phyloP scores from a whole-genome alignment of 1,140 invertebrate genomes.

The Drosophila kikkawai region DNA sequence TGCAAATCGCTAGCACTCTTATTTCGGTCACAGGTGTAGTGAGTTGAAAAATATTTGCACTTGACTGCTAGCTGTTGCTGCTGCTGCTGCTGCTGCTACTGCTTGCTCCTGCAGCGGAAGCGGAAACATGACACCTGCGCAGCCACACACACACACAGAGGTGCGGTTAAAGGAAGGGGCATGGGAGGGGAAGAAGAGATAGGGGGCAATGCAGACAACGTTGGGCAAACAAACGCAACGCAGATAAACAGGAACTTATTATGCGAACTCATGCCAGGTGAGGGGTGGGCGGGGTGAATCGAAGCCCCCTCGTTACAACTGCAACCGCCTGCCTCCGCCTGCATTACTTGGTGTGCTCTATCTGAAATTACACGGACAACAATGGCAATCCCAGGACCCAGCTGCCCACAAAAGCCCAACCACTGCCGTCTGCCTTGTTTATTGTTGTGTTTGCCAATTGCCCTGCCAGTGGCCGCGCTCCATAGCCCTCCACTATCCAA shows the following conservation, averaged over 20 bases:
- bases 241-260: constrained; percentile 82
- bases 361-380: constrained; percentile 71
- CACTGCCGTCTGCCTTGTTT: constrained; percentile 44
- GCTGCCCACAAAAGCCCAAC: constrained; percentile 32
- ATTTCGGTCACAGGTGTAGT: constrained; percentile 6
- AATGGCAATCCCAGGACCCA: constrained; percentile 25
- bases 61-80: constrained; percentile 48
- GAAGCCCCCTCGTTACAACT: constrained; percentile 15
- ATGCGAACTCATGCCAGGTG: constrained; percentile 72
- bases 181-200: no score
- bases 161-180: neutral
- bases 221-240: constrained; percentile 65
- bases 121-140: constrained; percentile 79
- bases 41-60: constrained; percentile 73
- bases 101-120: constrained; percentile 60
- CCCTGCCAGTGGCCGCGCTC: constrained; percentile 20
- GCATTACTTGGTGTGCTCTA: constrained; percentile 49
- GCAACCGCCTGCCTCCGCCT: constrained; percentile 15
- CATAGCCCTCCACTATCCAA: no score
- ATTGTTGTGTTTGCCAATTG: constrained; percentile 75
- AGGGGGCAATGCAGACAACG: constrained; percentile 28
- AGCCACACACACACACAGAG: constrained; percentile 45
- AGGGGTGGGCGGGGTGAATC: constrained; percentile 3
- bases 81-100: constrained; percentile 12
- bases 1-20: neutral